Evolutionary conservation across 2,113 vertebrate genomes (phyloP).

Genomic region (Blennius ocellaris): DNA sequence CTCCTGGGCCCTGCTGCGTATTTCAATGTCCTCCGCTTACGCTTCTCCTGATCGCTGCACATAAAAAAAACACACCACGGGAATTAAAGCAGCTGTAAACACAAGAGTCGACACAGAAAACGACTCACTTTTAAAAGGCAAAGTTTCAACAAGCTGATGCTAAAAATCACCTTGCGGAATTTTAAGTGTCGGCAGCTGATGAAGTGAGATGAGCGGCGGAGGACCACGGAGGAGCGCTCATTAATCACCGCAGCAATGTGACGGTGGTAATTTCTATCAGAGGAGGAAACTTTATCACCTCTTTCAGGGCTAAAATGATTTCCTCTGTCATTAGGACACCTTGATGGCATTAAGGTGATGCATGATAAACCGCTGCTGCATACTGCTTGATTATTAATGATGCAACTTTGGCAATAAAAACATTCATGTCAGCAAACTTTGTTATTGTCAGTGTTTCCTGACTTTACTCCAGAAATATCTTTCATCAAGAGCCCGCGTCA

Average conservation of each 20-base stretch:
- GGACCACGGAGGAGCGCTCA: constrained; percentile 1
- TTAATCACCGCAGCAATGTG: constrained; percentile 58
- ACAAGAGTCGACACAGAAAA: constrained; percentile 42
- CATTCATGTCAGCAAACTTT: neutral
- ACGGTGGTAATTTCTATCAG: constrained; percentile 50
- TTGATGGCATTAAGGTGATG: constrained; percentile 21
- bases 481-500: too few relatives aligned
- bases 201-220: constrained; percentile 53
- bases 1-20: constrained; percentile 42
- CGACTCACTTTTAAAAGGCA: constrained; percentile 24
- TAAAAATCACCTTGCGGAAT: constrained; percentile 42
- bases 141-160: constrained; percentile 42
- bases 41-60: constrained; percentile 73
- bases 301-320: constrained; percentile 24
- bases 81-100: constrained; percentile 42
- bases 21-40: constrained; percentile 67
- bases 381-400: constrained; percentile 8
- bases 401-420: constrained; percentile 4
- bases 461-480: too few relatives aligned
- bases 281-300: constrained; percentile 24
- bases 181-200: constrained; percentile 55
- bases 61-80: constrained; percentile 54
- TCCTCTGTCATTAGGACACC: constrained; percentile 18
- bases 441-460: neutral
- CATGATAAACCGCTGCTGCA: constrained; percentile 2